phyloP scores from a whole-genome alignment of 1,140 invertebrate species.

The Melanaphis sacchari region DNA sequence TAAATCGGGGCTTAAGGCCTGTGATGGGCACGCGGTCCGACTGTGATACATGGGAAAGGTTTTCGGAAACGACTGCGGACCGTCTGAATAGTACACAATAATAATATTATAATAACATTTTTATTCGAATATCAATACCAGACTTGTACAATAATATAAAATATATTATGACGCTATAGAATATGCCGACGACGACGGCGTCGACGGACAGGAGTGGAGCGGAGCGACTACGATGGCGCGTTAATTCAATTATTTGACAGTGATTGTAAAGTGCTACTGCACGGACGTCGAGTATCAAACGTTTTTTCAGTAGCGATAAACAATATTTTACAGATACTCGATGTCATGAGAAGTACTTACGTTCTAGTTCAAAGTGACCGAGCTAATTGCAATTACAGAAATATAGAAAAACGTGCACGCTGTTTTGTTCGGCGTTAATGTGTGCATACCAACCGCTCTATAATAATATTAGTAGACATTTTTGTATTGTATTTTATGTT shows the following conservation, averaged over 20 bases:
- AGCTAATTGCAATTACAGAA: not conserved
- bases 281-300: not conserved
- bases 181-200: not conserved
- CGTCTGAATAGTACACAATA: not conserved
- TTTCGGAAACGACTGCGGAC: not conserved
- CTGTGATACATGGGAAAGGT: not conserved
- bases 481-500: not conserved
- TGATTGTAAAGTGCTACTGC: not conserved
- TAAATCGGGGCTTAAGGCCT: constrained; percentile 27
- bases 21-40: not conserved
- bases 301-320: not conserved
- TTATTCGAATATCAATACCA: not conserved
- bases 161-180: too few relatives aligned
- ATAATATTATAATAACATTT: not conserved
- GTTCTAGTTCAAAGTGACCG: not conserved
- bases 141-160: not conserved
- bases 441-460: not conserved
- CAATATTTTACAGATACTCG: not conserved
- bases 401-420: not conserved
- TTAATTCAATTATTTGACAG: not conserved
- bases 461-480: not conserved
- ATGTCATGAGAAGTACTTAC: not conserved
- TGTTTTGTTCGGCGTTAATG: not conserved
- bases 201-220: not conserved
- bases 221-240: not conserved